These are phyloP conservation scores for Siderastrea radians DNA, from an alignment of 92 coral and sea anemone species.

Conservation along the genomic window DNA sequence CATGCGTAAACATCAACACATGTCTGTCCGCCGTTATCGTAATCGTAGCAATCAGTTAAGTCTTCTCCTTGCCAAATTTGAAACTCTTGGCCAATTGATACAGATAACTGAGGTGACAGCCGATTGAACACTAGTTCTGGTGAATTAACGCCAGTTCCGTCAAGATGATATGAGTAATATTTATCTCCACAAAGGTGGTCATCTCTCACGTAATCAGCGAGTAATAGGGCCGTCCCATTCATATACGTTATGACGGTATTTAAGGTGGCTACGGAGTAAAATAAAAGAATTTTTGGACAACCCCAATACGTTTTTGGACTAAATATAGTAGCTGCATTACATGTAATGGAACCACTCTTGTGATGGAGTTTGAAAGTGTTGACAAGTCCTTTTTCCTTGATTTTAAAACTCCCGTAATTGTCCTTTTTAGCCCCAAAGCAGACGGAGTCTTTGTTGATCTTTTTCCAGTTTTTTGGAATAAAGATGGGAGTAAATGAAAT, in stretches of 20 bases:
- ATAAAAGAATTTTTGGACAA: background rate
- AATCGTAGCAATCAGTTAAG: background rate
- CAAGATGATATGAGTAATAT: background rate
- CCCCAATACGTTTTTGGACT: background rate
- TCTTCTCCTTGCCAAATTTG: slow-evolving; percentile 15
- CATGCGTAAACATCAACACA: background rate
- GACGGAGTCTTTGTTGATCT: background rate
- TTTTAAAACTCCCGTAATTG: background rate
- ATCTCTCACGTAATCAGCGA: background rate
- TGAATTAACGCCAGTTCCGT: slow-evolving; percentile 6
- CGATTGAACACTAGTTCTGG: background rate
- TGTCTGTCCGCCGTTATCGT: slow-evolving; percentile 2
- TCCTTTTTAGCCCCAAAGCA: background rate
- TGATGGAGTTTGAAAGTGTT: slow-evolving; percentile 5
- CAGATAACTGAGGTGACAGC: background rate
- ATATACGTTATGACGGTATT: background rate
- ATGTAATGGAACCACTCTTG: background rate
- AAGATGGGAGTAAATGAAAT: too few relatives aligned
- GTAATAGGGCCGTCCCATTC: background rate
- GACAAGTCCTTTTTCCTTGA: background rate
- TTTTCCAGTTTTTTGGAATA: slow-evolving; percentile 3
- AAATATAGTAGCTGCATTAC: background rate
- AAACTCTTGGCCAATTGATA: slow-evolving; percentile 10
- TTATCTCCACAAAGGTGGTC: background rate
- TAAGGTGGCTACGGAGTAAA: too few relatives aligned